Conservation (phyloP, 2,888 invertebrate genomes). For the Thymelicus lineola region DNA sequence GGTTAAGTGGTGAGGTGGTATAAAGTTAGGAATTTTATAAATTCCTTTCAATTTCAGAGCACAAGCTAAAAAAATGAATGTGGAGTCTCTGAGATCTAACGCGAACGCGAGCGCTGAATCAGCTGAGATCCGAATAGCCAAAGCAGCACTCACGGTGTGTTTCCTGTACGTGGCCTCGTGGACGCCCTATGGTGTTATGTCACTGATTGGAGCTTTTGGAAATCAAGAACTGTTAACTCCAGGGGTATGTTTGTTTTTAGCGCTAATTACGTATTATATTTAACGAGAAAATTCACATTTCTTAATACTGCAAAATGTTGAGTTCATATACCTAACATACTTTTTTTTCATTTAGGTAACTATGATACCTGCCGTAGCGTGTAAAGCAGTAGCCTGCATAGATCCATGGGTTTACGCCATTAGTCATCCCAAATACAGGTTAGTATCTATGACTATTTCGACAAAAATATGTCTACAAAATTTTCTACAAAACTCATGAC, state of each 20-base stretch:
- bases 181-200: constrained; percentile 95
- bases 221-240: constrained; percentile 90
- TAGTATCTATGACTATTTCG: constrained; percentile 33
- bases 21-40: background rate
- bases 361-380: constrained; percentile 94
- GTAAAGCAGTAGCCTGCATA: constrained; percentile 95
- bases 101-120: constrained; percentile 89
- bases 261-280: background rate
- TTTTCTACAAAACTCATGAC: too few relatives aligned
- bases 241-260: constrained; percentile 68
- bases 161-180: constrained; percentile 94
- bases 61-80: constrained; percentile 95
- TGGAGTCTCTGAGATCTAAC: constrained; percentile 91
- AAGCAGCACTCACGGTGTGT: constrained; percentile 94
- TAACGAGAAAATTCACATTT: too few relatives aligned
- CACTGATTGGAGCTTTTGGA: constrained; percentile 93
- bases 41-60: constrained; percentile 54
- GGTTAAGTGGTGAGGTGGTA: too few relatives aligned
- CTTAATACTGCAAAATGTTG: too few relatives aligned
- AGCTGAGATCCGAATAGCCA: constrained; percentile 94
- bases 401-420: constrained; percentile 97
- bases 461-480: background rate
- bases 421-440: constrained; percentile 95
- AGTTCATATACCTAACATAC: too few relatives aligned
- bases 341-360: constrained; percentile 79